Evolutionary conservation across 1,140 invertebrate species (phyloP).

Genomic region (Musca domestica): DNA sequence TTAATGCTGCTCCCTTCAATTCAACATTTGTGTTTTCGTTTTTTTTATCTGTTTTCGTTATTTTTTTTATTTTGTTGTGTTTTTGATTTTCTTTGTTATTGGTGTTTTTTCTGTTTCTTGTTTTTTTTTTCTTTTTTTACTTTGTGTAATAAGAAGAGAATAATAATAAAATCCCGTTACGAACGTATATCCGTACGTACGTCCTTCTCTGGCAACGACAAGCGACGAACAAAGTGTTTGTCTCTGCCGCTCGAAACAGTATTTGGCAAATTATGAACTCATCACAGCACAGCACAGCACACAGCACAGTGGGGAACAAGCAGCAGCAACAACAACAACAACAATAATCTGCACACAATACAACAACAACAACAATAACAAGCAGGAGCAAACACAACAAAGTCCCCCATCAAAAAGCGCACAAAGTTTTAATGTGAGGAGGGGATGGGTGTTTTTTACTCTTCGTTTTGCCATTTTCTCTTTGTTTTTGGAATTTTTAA

Average conservation of each 20-base stretch:
- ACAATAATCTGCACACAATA: no score
- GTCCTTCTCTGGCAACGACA: slow-evolving; percentile 10
- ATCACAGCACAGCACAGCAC: no score
- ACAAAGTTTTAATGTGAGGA: no score
- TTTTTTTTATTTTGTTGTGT: background rate
- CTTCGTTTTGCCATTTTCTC: no score
- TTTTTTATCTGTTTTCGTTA: background rate
- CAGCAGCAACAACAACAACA: no score
- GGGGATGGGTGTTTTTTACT: no score
- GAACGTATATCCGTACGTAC: slow-evolving; percentile 15
- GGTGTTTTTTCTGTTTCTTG: background rate
- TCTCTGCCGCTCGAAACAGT: background rate
- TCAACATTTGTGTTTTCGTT: background rate
- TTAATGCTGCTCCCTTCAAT: no score
- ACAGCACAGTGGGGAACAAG: no score
- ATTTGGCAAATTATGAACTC: slow-evolving; percentile 5
- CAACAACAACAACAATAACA: no score
- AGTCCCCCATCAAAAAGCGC: no score
- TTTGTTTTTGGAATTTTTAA: no score
- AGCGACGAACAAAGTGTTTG: slow-evolving; percentile 13
- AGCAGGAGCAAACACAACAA: no score
- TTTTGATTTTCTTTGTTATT: background rate
- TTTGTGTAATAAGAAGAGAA: background rate
- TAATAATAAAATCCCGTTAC: background rate
- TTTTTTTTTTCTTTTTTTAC: background rate